These are phyloP conservation scores for Plebejus anna DNA, from an alignment of 2,888 invertebrate genomes.

Conservation along the genomic window DNA sequence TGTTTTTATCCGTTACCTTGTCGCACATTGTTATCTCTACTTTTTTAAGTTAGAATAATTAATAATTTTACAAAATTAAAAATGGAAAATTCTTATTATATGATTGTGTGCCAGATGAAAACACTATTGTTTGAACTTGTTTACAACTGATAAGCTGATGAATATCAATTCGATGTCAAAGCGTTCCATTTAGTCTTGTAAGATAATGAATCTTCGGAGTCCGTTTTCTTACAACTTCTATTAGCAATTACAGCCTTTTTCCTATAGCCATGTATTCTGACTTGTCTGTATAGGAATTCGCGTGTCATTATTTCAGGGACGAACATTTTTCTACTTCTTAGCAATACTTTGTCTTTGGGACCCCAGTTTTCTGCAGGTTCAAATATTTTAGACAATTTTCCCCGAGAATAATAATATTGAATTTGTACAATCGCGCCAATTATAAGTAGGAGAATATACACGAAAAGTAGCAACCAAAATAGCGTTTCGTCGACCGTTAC, in stretches of 20 bases:
- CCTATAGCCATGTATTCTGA: slow-evolving; percentile 60
- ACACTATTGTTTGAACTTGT: slow-evolving; percentile 23
- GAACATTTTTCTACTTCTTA: slow-evolving; percentile 69
- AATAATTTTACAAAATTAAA: no score
- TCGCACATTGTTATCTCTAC: no score
- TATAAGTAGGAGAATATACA: slow-evolving; percentile 50
- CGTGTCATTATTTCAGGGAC: slow-evolving; percentile 74
- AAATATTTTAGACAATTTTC: slow-evolving; percentile 44
- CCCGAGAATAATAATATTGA: slow-evolving; percentile 41
- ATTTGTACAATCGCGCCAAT: slow-evolving; percentile 49
- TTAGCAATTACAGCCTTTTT: slow-evolving; percentile 39
- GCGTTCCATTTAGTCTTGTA: slow-evolving; percentile 52
- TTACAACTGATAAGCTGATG: slow-evolving; percentile 1
- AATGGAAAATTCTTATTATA: neutral
- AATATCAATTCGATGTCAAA: slow-evolving; percentile 52
- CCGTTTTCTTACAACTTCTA: slow-evolving; percentile 23
- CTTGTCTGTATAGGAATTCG: slow-evolving; percentile 72
- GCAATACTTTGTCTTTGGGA: slow-evolving; percentile 57
- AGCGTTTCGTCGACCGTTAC: slow-evolving; percentile 46
- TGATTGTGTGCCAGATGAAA: neutral
- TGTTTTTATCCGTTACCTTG: no score
- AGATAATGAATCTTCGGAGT: slow-evolving; percentile 36
- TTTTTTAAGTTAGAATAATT: no score
- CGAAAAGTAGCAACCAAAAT: slow-evolving; percentile 47
- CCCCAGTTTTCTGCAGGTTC: slow-evolving; percentile 58